phyloP scores from a whole-genome alignment of 1,140 invertebrate genomes.

The Polyergus mexicanus region DNA sequence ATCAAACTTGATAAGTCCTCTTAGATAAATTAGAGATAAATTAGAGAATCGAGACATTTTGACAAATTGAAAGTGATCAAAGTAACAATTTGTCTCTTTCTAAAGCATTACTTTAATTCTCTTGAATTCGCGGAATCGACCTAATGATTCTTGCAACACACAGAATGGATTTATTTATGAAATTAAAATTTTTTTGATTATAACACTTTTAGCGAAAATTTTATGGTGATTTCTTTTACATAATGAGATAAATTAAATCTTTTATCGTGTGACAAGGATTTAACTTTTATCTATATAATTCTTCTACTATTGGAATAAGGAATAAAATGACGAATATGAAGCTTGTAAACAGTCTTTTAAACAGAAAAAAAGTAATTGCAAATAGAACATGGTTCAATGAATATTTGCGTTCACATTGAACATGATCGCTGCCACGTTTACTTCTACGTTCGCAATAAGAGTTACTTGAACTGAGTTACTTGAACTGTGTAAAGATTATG shows the following conservation, averaged over 20 bases:
- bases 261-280: neutral
- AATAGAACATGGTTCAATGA: slow-evolving; percentile 15
- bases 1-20: neutral
- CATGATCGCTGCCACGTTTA: slow-evolving; percentile 12
- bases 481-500: slow-evolving; percentile 79
- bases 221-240: neutral
- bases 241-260: neutral
- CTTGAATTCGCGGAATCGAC: neutral
- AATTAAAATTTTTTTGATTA: slow-evolving; percentile 2
- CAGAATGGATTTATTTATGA: neutral
- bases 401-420: slow-evolving; percentile 27
- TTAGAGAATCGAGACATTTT: slow-evolving; percentile 37
- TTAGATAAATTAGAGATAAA: too few species aligned
- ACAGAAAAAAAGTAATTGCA: neutral
- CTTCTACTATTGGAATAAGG: neutral
- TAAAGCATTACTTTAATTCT: slow-evolving; percentile 1
- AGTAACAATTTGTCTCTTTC: neutral
- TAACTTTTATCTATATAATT: neutral
- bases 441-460: slow-evolving; percentile 31
- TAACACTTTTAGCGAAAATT: neutral
- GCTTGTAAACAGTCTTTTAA: neutral
- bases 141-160: neutral
- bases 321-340: neutral
- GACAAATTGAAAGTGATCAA: slow-evolving; percentile 20
- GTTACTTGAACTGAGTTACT: slow-evolving; percentile 67